A percentile compares a stretch with the other conserved stretches of the same genome.
These are phyloP conservation scores for Pimpla rufipes DNA, from an alignment of 2,888 invertebrate species.

Conservation along the genomic window DNA sequence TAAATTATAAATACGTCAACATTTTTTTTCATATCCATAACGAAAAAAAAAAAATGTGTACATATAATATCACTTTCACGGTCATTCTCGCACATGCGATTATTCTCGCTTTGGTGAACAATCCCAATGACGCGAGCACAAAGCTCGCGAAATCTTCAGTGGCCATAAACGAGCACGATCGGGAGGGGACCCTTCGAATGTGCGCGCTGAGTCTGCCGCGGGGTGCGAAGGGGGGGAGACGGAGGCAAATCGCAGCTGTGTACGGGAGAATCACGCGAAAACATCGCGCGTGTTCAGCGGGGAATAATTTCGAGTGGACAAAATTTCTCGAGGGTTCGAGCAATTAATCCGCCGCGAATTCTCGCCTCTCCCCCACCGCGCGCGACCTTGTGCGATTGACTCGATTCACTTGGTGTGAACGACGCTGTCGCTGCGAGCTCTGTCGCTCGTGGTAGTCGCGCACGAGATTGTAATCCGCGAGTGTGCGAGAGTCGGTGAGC, in stretches of 20 bases:
- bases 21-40: no score
- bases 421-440: constrained; percentile 13
- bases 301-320: constrained; percentile 18
- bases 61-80: no score
- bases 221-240: no score
- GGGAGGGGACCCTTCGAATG: constrained; percentile 11
- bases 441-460: constrained; percentile 14
- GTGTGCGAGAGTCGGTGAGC: constrained; percentile 37
- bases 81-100: no score
- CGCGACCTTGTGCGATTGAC: constrained; percentile 48
- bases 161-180: not conserved
- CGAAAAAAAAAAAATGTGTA: no score
- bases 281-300: not conserved
- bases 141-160: not conserved
- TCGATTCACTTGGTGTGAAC: constrained; percentile 60
- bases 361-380: constrained; percentile 35
- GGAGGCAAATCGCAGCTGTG: constrained; percentile 15
- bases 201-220: not conserved
- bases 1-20: no score
- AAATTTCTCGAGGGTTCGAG: constrained; percentile 42
- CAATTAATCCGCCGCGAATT: constrained; percentile 42
- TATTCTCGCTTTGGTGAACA: no score
- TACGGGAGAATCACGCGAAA: not conserved
- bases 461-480: not conserved
- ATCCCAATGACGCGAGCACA: no score